These are phyloP conservation scores for Athalia cordata DNA, from an alignment of 2,888 invertebrate species.

Conservation along the genomic window DNA sequence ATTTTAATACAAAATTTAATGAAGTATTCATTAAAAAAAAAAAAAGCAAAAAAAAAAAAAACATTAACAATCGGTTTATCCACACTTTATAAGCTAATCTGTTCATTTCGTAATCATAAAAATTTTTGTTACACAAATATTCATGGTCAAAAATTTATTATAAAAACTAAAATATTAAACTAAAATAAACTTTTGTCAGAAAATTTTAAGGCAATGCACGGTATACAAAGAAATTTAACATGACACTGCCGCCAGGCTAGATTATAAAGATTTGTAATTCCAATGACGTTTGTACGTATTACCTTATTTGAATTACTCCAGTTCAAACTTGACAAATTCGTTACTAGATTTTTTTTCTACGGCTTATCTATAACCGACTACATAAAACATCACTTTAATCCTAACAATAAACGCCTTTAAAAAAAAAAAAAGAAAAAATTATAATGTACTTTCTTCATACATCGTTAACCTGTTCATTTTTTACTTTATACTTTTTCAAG, in stretches of 20 bases:
- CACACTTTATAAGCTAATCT: neutral
- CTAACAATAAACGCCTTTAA: conserved; percentile 34
- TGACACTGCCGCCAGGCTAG: conserved; percentile 55
- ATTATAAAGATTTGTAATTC: neutral
- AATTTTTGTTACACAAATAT: too few species aligned
- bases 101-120: too few species aligned
- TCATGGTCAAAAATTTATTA: too few species aligned
- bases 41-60: neutral
- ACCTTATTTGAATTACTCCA: conserved; percentile 7
- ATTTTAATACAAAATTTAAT: conserved; percentile 38
- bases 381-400: conserved; percentile 37
- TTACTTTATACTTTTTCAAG: too few species aligned
- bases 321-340: conserved; percentile 25
- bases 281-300: conserved; percentile 1
- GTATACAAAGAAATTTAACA: conserved; percentile 48
- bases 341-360: conserved; percentile 32
- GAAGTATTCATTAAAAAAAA: neutral
- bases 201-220: neutral
- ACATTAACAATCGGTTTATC: neutral
- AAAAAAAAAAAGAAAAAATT: conserved; percentile 19
- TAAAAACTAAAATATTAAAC: neutral
- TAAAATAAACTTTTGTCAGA: neutral
- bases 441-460: neutral
- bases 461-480: too few species aligned
- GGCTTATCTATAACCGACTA: conserved; percentile 30